Conservation (phyloP, 2,797 vertebrate genomes). For the Anguilla anguilla region DNA sequence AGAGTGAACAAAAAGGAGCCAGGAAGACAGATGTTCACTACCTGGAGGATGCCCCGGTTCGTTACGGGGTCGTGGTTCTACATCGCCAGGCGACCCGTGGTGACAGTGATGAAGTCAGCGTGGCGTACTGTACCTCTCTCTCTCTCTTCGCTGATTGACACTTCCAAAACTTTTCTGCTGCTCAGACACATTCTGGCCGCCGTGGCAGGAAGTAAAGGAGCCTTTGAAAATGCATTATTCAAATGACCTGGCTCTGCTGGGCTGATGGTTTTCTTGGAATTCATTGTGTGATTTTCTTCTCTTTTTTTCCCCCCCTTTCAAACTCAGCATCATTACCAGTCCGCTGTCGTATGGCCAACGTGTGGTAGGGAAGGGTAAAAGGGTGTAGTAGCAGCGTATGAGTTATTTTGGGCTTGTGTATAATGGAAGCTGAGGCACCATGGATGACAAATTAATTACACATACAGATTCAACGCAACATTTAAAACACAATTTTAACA, state of each 20-base stretch:
- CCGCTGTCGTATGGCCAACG: neutral
- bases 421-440: neutral
- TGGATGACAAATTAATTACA: neutral
- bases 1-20: no score
- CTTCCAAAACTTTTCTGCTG: constrained; percentile 47
- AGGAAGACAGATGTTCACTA: neutral
- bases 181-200: constrained; percentile 43
- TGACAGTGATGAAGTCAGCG: constrained; percentile 41
- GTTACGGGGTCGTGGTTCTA: constrained; percentile 11
- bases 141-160: constrained; percentile 39
- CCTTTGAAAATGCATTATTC: constrained; percentile 46
- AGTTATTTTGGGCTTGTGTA: neutral
- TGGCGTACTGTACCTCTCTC: neutral
- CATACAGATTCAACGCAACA: neutral
- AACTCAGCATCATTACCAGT: constrained; percentile 22
- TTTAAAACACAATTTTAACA: neutral
- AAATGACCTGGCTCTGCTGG: constrained; percentile 24
- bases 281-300: constrained; percentile 34
- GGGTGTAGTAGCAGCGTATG: neutral
- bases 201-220: constrained; percentile 35
- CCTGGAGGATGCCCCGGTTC: neutral
- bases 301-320: neutral
- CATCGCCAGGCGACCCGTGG: constrained; percentile 26
- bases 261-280: constrained; percentile 27
- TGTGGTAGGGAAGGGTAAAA: neutral